Evolutionary conservation across 2,888 invertebrate species (phyloP).

Genomic region (Cancer borealis): DNA sequence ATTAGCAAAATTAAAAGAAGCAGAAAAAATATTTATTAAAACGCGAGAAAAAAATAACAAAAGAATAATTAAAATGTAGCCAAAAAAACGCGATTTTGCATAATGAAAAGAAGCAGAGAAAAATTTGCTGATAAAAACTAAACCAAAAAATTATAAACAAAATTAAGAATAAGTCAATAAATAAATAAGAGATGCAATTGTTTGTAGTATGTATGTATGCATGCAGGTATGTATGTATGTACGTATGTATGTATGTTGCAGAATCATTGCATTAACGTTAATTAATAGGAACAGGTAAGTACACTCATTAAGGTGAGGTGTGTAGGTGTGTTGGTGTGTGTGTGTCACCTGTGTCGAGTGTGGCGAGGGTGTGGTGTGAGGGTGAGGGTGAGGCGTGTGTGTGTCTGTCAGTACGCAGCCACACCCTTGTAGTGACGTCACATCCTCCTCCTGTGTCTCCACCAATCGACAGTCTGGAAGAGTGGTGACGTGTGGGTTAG

Average conservation of each 20-base stretch:
- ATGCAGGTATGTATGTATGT: neutral
- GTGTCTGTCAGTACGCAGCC: neutral
- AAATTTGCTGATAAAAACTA: too few relatives aligned
- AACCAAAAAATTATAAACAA: neutral
- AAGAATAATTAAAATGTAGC: too few relatives aligned
- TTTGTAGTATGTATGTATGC: too few relatives aligned
- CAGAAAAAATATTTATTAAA: too few relatives aligned
- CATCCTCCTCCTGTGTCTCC: neutral
- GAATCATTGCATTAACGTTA: neutral
- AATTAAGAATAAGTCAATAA: neutral
- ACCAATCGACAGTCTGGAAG: slow-evolving; percentile 17
- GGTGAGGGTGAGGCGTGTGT: neutral
- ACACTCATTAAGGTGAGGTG: neutral
- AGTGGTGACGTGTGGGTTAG: neutral
- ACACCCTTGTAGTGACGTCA: neutral
- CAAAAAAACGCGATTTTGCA: too few relatives aligned
- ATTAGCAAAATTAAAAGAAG: too few relatives aligned
- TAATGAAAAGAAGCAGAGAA: too few relatives aligned
- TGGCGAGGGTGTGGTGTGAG: slow-evolving; percentile 7
- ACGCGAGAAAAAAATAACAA: too few relatives aligned
- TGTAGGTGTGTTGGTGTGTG: neutral
- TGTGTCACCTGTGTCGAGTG: neutral
- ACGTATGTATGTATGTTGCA: neutral
- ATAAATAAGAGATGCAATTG: neutral
- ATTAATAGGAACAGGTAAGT: neutral